Evolutionary conservation across 2,797 vertebrate genomes (phyloP).

Genomic region (Vultur gryphus): DNA sequence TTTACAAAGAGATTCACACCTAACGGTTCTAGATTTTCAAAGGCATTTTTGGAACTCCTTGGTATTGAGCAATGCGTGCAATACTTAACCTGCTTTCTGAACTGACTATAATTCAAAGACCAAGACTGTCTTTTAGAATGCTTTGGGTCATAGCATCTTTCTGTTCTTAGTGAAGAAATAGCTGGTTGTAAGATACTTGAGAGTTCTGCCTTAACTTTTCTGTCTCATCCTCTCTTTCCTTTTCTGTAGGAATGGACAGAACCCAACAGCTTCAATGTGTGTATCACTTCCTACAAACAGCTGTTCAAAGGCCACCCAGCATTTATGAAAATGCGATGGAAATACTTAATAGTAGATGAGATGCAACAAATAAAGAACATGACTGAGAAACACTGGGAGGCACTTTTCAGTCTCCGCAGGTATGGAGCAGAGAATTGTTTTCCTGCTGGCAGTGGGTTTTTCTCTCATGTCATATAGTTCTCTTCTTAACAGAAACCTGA

Average conservation of each 20-base stretch:
- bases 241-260: conserved; percentile 83
- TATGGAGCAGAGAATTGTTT: conserved; percentile 22
- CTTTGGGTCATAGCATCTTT: not conserved
- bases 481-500: not conserved
- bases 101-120: not conserved
- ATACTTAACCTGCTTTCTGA: not conserved
- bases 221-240: not conserved
- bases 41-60: not conserved
- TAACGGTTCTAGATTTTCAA: not conserved
- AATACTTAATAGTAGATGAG: conserved; percentile 88
- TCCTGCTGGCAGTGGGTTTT: not conserved
- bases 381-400: conserved; percentile 91
- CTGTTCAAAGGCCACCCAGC: conserved; percentile 88
- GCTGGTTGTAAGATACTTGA: not conserved
- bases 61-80: not conserved
- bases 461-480: not conserved
- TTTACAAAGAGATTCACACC: not conserved
- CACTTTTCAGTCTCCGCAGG: conserved; percentile 86
- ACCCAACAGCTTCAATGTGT: conserved; percentile 89
- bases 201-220: not conserved
- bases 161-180: not conserved
- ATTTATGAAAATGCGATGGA: conserved; percentile 86
- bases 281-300: conserved; percentile 92
- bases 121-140: not conserved
- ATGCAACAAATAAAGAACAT: conserved; percentile 91